Evolutionary conservation across 2,888 invertebrate species (phyloP), one percentile per base, ranked within the genome.

Genomic region (Acanthoscelides obtectus): DNA sequence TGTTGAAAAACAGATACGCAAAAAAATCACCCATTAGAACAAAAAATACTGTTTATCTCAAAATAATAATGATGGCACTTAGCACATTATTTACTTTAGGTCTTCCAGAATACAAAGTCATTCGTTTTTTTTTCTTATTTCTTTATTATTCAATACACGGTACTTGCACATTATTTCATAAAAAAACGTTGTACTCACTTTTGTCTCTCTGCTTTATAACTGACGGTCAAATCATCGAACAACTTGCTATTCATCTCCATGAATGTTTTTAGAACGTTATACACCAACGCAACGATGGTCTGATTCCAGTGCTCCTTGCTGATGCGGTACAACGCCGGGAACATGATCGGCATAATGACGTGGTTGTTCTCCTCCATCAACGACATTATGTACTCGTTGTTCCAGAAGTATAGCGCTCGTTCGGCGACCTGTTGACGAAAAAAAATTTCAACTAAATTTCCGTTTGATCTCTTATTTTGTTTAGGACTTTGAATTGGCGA

Each of bases 181-280:
- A n/a, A n/a, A n/a, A n/a, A n/a, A n/a, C n/a, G n/a, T n/a, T 8
- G 1, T 69, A 89, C 93, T 91, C 87, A 99, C 99, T 97, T 98
- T 91, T 98, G 98, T 88, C 98, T 90, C 88, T 99, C 99, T 83
- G 97, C 95, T 89, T 99, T 99, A 89, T 99, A 99, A 88, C 96
- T 96, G 83, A 97, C 94, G 84, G 99, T 96, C 86, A 99, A 91
- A 88, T 99, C 99, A 86, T 99, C 99, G 85, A 99, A 99, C 79
- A 99, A 90, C 87, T 98, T 98, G 84, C 98, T 98, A 90, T 99
- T 99, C 99, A 99, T 99, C 88, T 99, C 99, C 99, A 99, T 99
- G 88, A 99, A 99, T 72, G 99, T 94, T 89, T 99, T 99, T 83
- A 99, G 93, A 84, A 99, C 99, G 88, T 99, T 99, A 89, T 99